Evolutionary conservation across 2,113 vertebrate genomes (phyloP), one percentile per base, ranked within the genome.

Genomic region (Caracal caracal): DNA sequence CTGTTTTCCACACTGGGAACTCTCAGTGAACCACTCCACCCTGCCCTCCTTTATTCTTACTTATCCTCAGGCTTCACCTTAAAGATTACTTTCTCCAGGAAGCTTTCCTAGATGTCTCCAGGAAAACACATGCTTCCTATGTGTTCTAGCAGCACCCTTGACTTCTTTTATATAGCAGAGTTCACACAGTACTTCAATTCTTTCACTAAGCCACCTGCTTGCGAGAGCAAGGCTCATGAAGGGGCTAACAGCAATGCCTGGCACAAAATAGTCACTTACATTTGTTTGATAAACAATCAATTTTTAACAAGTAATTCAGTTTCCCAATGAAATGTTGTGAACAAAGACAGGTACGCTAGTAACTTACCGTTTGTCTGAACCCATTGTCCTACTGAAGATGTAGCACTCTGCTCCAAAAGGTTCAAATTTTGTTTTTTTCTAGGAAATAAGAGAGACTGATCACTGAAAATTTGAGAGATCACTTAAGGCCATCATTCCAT

Each of bases 291-390:
- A 66, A 76, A 59, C 24, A 33, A 92, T 61, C 26, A 33, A 92
- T 49, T 82, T 73, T 47, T 43, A 88, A 88, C 51, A 89, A 56
- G 47, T 5, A 65, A 5, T 47, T 94, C 30, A 70, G 24, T 65
- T 70, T 15, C 17, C 15, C 37, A n/a, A 10, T 30, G 30, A 90
- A 80, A 83, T n/a, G 17, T 1, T 80, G 33, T 53, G 12, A 66
- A 90, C 16, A 92, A 94, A 75, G 17, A 8, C 61, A 51, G 1
- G 15, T 24, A 73, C 26, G 35, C 16, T 26, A 89, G 28, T 63
- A 79, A 33, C 99, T 99, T 94, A 99, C 99, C 99, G 98, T 98
- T 99, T 99, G 98, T 99, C 99, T 33, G 99, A 99, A 95, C 99
- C 99, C 99, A 99, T 99, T 96, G 40, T 96, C 82, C 76, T 61